These are phyloP conservation scores for Allacma fusca DNA, from an alignment of 2,888 invertebrate species.

Conservation along the genomic window DNA sequence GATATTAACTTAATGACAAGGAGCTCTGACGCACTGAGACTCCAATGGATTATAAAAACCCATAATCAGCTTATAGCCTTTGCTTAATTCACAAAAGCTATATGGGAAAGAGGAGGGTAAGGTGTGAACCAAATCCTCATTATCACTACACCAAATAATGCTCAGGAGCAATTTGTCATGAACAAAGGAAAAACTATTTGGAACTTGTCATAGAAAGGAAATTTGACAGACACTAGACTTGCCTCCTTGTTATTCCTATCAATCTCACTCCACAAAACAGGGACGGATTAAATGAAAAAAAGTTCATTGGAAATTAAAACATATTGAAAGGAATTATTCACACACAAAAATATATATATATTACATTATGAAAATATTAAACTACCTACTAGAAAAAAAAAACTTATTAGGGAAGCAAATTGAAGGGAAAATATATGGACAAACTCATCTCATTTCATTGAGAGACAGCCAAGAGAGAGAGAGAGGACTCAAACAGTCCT, in stretches of 20 bases:
- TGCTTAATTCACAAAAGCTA: background rate
- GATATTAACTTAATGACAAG: background rate
- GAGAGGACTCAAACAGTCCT: background rate
- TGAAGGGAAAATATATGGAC: background rate
- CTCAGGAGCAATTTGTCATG: slow-evolving; percentile 6
- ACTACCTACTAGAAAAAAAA: no score
- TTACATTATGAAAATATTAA: no score
- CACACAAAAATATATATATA: no score
- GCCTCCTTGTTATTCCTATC: slow-evolving; percentile 16
- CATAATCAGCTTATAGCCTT: background rate
- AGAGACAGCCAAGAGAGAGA: background rate
- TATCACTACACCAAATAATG: slow-evolving; percentile 2
- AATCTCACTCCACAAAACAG: background rate
- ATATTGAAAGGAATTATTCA: background rate
- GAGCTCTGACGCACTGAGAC: background rate
- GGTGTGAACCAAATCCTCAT: slow-evolving; percentile 1
- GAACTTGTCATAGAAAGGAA: slow-evolving; percentile 9
- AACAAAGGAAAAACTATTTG: slow-evolving; percentile 13
- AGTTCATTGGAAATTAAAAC: background rate
- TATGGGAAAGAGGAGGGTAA: background rate
- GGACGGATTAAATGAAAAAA: background rate
- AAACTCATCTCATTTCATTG: background rate
- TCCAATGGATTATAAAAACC: background rate
- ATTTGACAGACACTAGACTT: slow-evolving; percentile 16
- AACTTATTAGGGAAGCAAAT: no score